A percentile compares a stretch with the other conserved stretches of the same genome.
Conservation (phyloP, 2,888 invertebrate genomes). For the Andrena trimmerana region DNA sequence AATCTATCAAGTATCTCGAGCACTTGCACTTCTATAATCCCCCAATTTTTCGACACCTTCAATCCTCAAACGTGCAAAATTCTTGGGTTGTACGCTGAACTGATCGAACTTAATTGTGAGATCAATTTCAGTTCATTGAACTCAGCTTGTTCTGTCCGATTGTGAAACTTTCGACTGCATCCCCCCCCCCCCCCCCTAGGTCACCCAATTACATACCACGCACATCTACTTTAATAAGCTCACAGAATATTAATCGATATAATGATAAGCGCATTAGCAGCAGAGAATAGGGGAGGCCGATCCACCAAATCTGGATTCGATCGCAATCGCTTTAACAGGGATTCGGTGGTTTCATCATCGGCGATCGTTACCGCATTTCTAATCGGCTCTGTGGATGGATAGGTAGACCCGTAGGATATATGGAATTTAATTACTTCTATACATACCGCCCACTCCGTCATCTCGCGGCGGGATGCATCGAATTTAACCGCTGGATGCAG, state of each 20-base stretch:
- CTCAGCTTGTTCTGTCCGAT: neutral
- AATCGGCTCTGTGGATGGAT: slow-evolving; percentile 5
- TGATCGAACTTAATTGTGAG: too few species aligned
- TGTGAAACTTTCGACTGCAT: neutral
- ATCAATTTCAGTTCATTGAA: neutral
- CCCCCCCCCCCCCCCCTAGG: neutral
- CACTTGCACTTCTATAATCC: neutral
- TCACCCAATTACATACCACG: neutral
- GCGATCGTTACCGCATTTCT: slow-evolving; percentile 29
- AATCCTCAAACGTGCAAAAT: neutral
- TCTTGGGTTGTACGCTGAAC: neutral
- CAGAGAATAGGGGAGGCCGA: neutral
- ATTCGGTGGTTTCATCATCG: slow-evolving; percentile 22
- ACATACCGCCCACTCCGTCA: neutral
- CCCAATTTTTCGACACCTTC: neutral
- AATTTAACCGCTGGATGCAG: slow-evolving; percentile 7
- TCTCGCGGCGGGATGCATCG: slow-evolving; percentile 1
- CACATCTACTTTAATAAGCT: neutral
- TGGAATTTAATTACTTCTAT: slow-evolving; percentile 30
- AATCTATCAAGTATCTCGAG: neutral
- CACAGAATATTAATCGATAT: neutral
- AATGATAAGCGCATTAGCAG: neutral
- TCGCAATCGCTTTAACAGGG: slow-evolving; percentile 21
- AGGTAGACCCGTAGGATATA: neutral
- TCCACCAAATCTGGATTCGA: slow-evolving; percentile 17